Evolutionary conservation across 2,888 invertebrate species (phyloP).

Genomic region (Disparrhopalites patrizii): DNA sequence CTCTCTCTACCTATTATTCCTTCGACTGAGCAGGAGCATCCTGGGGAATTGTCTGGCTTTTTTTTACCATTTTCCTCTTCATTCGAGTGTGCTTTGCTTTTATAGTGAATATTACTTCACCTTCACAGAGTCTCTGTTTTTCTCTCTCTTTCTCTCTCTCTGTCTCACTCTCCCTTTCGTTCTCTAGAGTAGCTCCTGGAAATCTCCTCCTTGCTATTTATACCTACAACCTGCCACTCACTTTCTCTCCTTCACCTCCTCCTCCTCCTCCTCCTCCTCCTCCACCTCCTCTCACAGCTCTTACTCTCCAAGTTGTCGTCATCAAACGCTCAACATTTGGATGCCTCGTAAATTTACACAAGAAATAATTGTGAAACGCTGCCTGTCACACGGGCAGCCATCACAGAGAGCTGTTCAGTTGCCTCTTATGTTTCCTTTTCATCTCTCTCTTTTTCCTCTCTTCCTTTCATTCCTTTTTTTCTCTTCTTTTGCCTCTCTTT

Average conservation of each 20-base stretch:
- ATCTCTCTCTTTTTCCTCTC: not conserved
- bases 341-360: too few species aligned
- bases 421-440: too few species aligned
- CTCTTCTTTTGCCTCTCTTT: not conserved
- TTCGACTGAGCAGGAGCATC: constrained; percentile 13
- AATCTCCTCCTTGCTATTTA: not conserved
- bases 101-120: too few species aligned
- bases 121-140: constrained; percentile 13
- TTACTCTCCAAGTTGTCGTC: too few species aligned
- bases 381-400: too few species aligned
- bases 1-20: constrained; percentile 6
- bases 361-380: too few species aligned
- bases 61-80: constrained; percentile 8
- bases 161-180: not conserved
- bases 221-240: not conserved
- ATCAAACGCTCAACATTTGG: too few species aligned
- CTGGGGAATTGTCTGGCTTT: constrained; percentile 14
- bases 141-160: not conserved
- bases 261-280: not conserved
- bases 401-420: too few species aligned
- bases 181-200: not conserved
- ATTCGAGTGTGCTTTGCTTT: too few species aligned
- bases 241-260: not conserved
- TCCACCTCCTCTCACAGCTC: too few species aligned
- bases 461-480: not conserved